Evolutionary conservation across 1,140 invertebrate species (phyloP), one percentile per base, ranked within the genome.

Genomic region (Trichoplusia ni): DNA sequence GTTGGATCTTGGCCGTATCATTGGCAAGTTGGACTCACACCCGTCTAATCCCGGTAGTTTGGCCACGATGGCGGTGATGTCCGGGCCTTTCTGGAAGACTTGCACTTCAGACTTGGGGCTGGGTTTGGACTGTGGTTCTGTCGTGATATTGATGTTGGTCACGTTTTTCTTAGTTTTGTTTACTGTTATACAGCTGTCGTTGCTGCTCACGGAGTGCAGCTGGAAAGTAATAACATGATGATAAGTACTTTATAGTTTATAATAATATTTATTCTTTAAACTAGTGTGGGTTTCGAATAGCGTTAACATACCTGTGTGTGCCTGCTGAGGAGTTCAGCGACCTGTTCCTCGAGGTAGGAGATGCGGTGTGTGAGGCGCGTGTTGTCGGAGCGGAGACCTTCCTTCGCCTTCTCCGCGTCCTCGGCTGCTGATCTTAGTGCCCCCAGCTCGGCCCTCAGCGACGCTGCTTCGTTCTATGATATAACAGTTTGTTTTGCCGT

Each of bases 341-440:
- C 96, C 84, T 97, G 96, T 71, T 98, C 96, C 81, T 98, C 96
- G 33, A 98, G 92, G 83, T 97, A 97, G 1, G 95, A 95, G 40
- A 97, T 97, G 49, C 97, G 92, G 82, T 97, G 97, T 4, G 95
- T 96, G 37, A 97, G 91, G 38, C 96, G 91, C 11, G 96, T 93
- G 82, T 97, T 97, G 86, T 97, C 96, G 18, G 94, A 93, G 75
- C 94, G 92, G 1, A 95, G 86, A 9, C 91, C 90, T 62, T 94
- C 93, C 76, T 93, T 92, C 1, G 92, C 92, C 11, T 92, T 88
- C 69, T 94, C 91, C 0, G 93, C 92, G 33, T 94, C 92, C 8
- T 94, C 92, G 1, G 94, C 94, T 11, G 92, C 89, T 35, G 91
- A 89, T 23, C 91, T 88, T 7, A 93, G 90, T 8, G 86, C 79